A percentile compares a stretch with the other conserved stretches of the same genome.
These are phyloP conservation scores for Oxystoma pomonae DNA, from an alignment of 2,888 invertebrate species.

Conservation along the genomic window DNA sequence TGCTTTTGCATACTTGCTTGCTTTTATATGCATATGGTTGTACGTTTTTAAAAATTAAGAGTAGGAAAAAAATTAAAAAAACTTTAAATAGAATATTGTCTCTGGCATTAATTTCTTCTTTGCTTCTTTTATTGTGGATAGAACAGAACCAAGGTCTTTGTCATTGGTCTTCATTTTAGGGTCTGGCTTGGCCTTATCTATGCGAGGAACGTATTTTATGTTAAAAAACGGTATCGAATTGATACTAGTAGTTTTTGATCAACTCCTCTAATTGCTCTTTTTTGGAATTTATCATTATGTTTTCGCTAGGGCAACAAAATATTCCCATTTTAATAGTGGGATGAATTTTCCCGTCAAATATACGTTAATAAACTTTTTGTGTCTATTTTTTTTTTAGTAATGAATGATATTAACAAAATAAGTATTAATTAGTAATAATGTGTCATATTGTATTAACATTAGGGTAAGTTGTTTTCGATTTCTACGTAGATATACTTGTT, in stretches of 20 bases:
- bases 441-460: too few species aligned
- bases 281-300: slow-evolving; percentile 49
- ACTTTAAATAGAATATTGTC: background rate
- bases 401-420: too few species aligned
- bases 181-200: slow-evolving; percentile 12
- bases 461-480: too few species aligned
- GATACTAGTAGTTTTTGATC: slow-evolving; percentile 43
- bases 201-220: slow-evolving; percentile 49
- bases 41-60: slow-evolving; percentile 65
- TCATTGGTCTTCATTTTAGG: slow-evolving; percentile 51
- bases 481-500: too few species aligned
- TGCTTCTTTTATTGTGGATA: slow-evolving; percentile 53
- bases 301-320: slow-evolving; percentile 53
- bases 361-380: too few species aligned
- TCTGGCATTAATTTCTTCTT: background rate
- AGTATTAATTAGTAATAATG: too few species aligned
- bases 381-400: too few species aligned
- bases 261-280: slow-evolving; percentile 49
- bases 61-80: slow-evolving; percentile 59
- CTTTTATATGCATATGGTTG: slow-evolving; percentile 56
- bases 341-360: slow-evolving; percentile 54
- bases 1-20: slow-evolving; percentile 55
- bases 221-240: slow-evolving; percentile 41
- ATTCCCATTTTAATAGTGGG: slow-evolving; percentile 52
- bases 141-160: slow-evolving; percentile 51